These are phyloP conservation scores for Drosophila carrolli DNA, from an alignment of 1,140 invertebrate genomes.

Conservation along the genomic window DNA sequence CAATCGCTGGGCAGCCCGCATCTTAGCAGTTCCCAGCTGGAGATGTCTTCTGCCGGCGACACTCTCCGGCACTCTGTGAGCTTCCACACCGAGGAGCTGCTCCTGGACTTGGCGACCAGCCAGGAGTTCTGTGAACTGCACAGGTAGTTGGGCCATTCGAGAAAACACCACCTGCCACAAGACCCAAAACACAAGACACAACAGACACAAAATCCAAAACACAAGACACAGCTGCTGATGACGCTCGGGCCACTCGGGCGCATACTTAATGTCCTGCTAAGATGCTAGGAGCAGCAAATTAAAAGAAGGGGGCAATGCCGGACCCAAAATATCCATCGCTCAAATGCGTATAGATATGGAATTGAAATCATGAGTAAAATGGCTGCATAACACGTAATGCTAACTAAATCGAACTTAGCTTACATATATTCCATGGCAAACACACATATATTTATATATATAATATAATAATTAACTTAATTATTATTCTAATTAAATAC, in stretches of 20 bases:
- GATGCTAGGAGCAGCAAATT: background rate
- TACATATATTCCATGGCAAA: no score
- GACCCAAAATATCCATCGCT: constrained; percentile 3
- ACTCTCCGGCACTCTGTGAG: constrained; percentile 41
- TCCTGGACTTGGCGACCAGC: constrained; percentile 52
- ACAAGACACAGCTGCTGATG: background rate
- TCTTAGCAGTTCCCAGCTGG: constrained; percentile 14
- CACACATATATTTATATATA: no score
- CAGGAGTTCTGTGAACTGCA: constrained; percentile 40
- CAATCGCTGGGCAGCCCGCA: background rate
- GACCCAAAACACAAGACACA: constrained; percentile 1
- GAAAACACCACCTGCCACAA: constrained; percentile 1
- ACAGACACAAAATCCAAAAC: background rate
- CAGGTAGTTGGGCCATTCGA: constrained; percentile 53
- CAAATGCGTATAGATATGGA: background rate
- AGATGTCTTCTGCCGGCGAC: constrained; percentile 17
- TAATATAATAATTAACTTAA: no score
- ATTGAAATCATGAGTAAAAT: no score
- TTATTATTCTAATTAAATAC: no score
- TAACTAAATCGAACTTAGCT: no score
- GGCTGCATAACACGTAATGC: no score
- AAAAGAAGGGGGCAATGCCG: background rate
- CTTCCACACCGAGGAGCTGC: constrained; percentile 64
- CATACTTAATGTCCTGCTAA: constrained; percentile 44
- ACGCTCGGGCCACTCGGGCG: constrained; percentile 30